Evolutionary conservation across 1,140 invertebrate genomes (phyloP).

Genomic region (Papilio xuthus): DNA sequence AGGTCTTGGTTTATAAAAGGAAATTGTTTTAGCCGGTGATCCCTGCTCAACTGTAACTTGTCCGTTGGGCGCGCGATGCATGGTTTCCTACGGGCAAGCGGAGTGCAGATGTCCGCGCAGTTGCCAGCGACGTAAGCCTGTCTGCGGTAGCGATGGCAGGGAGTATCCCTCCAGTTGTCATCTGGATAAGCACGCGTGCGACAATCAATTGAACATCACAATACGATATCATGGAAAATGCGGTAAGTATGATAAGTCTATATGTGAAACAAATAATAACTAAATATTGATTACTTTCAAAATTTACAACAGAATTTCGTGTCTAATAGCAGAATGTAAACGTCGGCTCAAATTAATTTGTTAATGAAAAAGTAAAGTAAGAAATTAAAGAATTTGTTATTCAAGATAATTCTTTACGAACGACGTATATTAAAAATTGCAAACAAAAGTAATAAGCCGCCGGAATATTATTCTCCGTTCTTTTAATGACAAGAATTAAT

Average conservation of each 20-base stretch:
- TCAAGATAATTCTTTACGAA: constrained; percentile 7
- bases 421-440: background rate
- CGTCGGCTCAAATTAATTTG: background rate
- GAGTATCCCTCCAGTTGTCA: constrained; percentile 92
- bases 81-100: constrained; percentile 88
- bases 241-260: constrained; percentile 91
- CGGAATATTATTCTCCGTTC: constrained; percentile 12
- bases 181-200: constrained; percentile 88
- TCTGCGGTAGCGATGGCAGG: constrained; percentile 88
- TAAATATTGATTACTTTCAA: background rate
- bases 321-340: background rate
- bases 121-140: constrained; percentile 85
- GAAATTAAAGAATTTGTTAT: background rate
- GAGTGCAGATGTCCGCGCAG: constrained; percentile 90
- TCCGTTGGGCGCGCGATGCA: constrained; percentile 88
- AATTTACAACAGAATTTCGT: background rate
- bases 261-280: background rate
- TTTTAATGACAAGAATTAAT: constrained; percentile 36
- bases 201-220: constrained; percentile 87
- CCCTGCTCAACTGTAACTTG: constrained; percentile 89
- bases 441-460: constrained; percentile 19
- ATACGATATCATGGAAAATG: constrained; percentile 94
- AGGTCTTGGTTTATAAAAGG: too few species aligned
- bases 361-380: background rate
- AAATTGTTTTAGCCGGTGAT: constrained; percentile 81